phyloP scores from a whole-genome alignment of 2,888 invertebrate genomes.

The Apotomis betuletana region DNA sequence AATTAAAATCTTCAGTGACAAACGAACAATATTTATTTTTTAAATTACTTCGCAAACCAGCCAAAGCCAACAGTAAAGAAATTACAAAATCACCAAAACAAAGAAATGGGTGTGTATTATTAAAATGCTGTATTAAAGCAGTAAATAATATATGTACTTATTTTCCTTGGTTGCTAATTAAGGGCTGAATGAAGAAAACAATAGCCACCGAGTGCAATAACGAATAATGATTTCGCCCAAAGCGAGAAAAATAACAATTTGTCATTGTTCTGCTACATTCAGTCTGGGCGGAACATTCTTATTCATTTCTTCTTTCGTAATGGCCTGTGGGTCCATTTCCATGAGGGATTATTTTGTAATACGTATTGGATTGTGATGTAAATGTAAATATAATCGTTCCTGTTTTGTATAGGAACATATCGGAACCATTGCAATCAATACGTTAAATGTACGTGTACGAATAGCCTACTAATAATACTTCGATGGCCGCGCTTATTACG shows the following conservation, averaged over 20 bases:
- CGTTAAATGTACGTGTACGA: too few species aligned
- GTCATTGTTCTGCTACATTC: constrained; percentile 57
- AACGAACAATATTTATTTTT: too few species aligned
- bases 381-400: too few species aligned
- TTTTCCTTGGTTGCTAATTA: constrained; percentile 28
- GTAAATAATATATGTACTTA: constrained; percentile 4
- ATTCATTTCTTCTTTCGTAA: constrained; percentile 55
- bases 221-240: constrained; percentile 52
- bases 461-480: too few species aligned
- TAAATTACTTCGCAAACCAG: too few species aligned
- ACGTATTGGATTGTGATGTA: not conserved
- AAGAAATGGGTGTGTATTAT: not conserved
- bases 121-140: not conserved
- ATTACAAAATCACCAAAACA: not conserved
- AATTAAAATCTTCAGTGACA: too few species aligned
- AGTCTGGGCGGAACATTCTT: constrained; percentile 48
- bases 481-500: too few species aligned
- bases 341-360: not conserved
- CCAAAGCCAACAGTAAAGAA: not conserved
- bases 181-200: constrained; percentile 40
- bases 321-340: constrained; percentile 35
- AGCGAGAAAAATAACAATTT: constrained; percentile 54
- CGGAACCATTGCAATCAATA: too few species aligned
- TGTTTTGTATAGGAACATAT: too few species aligned
- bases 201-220: constrained; percentile 55